Evolutionary conservation across 2,888 invertebrate genomes (phyloP), one percentile per base, ranked within the genome.

Genomic region (Odiellus spinosus): DNA sequence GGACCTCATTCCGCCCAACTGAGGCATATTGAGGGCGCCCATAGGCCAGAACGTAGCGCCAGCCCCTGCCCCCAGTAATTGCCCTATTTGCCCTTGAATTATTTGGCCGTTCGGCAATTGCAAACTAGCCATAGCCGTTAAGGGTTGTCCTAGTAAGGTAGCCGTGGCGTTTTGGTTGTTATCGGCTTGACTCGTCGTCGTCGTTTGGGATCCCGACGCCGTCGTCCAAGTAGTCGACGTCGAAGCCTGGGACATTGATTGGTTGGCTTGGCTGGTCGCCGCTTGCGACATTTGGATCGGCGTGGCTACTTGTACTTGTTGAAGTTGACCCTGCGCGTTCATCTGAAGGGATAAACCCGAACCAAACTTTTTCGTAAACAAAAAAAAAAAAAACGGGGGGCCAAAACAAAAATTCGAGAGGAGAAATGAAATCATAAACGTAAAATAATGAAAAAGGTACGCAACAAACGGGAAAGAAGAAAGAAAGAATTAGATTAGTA

Each of bases 261-360:
- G 38, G 36, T 19, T 36, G 11, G 48, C 40, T 14, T 49, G 45
- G 19, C 50, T 49, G 19, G 48, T 49, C 18, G 40, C 47, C 5
- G 54, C 49, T 42, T 55, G 53, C 3, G 55, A 50, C 45, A 56
- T 53, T 33, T 53, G 53, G 32, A 54, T 51, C 11, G 54, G 55
- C 20, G 51, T 42, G 19, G 49, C 52, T 21, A 87, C 76, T 66
- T 88, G 87, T 34, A 90, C 82, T 63, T 87, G 85, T 58, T 88
- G 88, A 47, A 87, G 79, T 62, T 86, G 87, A 0, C 87, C 87
- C 44, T 77, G 49, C 14, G 42, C 45, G 14, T 43, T 19, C 18
- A 49, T 39, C 49, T 49, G 18, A 32, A 18, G n/a, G 12, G 32
- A 42, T 17, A 17, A 40, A 40, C 15, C 17, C 12, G 15, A 17